Evolutionary conservation across 2,797 vertebrate genomes (phyloP), one percentile per base, ranked within the genome.

Genomic region (Aeoliscus strigatus): DNA sequence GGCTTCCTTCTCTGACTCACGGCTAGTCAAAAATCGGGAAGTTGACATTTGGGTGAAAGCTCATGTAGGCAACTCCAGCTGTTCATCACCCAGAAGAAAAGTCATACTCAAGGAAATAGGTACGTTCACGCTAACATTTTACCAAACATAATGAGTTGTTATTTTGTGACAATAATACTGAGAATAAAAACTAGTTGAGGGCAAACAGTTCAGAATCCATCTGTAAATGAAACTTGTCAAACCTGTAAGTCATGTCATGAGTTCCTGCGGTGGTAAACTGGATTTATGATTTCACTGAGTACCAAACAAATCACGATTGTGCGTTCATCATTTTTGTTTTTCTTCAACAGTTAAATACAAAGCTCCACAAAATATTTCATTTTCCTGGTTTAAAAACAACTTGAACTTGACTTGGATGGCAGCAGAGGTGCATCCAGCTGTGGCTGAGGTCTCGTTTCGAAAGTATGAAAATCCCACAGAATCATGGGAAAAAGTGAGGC

Each of bases 341-440:
- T 5, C 14, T n/a, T 65, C 28, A 23, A 42, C 63, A 87, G 85
- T 86, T 15, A 86, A 85, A 39, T 81, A 70, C 31, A 42, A 60
- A 12, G 33, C 42, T 2, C 80, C 85, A 17, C 2, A 24, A 14
- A 33, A 58, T 6, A 45, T 81, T 14, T 12, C 3, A 0, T 11
- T 50, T 12, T 60, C 29, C 11, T 80, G 85, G 77, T 47, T 33
- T 9, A 34, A 39, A 32, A 62, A 60, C 14, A 40, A 44, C 31
- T 66, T 86, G 9, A 54, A 0, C 0, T 39, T 87, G 25, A 31
- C 3, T 0, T 85, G 80, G 83, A 13, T 0, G 0, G 51, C 51
- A n/a, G 37, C 51, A 17, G 60, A 62, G 29, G 1, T 15, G 0
- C 0, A 14, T 27, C 48, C 18, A 4, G 70, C 76, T 25, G 33